These are phyloP conservation scores for Epizoanthus scotinus DNA, from an alignment of 92 coral and sea anemone genomes.

Conservation along the genomic window DNA sequence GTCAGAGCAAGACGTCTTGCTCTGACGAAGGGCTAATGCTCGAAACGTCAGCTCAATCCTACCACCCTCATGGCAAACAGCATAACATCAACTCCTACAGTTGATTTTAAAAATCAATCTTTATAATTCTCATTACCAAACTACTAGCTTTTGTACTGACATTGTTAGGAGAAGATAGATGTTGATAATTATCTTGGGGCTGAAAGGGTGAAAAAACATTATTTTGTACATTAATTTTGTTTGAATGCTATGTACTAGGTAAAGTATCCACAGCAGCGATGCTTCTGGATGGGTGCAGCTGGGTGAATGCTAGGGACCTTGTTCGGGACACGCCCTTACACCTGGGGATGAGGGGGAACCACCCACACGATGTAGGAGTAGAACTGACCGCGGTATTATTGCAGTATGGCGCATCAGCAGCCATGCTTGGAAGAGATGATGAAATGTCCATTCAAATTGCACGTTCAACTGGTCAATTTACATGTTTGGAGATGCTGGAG, in stretches of 20 bases:
- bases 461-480: slow-evolving; percentile 61
- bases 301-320: slow-evolving; percentile 86
- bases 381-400: slow-evolving; percentile 65
- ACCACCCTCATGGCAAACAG: too few species aligned
- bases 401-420: slow-evolving; percentile 88
- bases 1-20: too few species aligned
- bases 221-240: too few species aligned
- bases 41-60: too few species aligned
- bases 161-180: too few species aligned
- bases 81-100: too few species aligned
- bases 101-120: too few species aligned
- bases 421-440: slow-evolving; percentile 78
- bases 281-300: slow-evolving; percentile 79
- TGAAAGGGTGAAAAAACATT: too few species aligned
- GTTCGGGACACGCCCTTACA: slow-evolving; percentile 89
- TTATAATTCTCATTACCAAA: too few species aligned
- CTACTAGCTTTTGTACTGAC: too few species aligned
- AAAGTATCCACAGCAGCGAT: slow-evolving; percentile 59
- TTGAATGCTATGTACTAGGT: slow-evolving; percentile 45
- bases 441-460: slow-evolving; percentile 81
- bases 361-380: slow-evolving; percentile 78
- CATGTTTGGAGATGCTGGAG: slow-evolving; percentile 69
- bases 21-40: too few species aligned
- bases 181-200: too few species aligned
- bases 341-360: slow-evolving; percentile 71